Evolutionary conservation across 2,888 invertebrate species (phyloP).

Genomic region (Drosophila subsilvestris): DNA sequence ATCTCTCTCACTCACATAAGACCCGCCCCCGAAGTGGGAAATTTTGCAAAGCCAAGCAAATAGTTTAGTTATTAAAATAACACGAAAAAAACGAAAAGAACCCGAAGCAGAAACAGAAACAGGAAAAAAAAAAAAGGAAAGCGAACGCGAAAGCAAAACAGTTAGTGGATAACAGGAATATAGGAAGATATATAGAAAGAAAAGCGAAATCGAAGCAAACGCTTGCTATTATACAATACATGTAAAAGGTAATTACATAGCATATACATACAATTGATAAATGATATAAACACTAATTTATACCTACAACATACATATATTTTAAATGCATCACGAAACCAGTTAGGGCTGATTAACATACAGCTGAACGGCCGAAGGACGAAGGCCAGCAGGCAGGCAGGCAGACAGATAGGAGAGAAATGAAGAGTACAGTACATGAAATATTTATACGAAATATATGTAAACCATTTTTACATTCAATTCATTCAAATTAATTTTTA

Average conservation of each 20-base stretch:
- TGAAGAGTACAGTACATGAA: conserved; percentile 45
- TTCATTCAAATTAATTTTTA: conserved; percentile 76
- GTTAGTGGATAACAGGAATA: conserved; percentile 24
- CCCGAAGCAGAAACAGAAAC: neutral
- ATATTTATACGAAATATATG: conserved; percentile 54
- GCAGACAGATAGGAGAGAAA: conserved; percentile 3
- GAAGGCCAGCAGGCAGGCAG: conserved; percentile 4
- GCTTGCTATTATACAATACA: conserved; percentile 72
- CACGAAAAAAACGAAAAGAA: neutral
- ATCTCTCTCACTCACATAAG: conserved; percentile 12
- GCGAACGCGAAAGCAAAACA: conserved; percentile 28
- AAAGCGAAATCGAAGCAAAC: conserved; percentile 43
- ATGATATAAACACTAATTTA: conserved; percentile 62
- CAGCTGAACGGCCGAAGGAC: neutral
- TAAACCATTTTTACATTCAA: conserved; percentile 74
- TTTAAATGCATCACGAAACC: conserved; percentile 59
- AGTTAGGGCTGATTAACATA: neutral
- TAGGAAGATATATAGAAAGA: conserved; percentile 35
- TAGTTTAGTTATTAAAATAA: conserved; percentile 45
- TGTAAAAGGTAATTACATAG: conserved; percentile 75
- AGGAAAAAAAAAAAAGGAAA: conserved; percentile 21
- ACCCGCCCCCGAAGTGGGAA: conserved; percentile 12
- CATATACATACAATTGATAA: conserved; percentile 68
- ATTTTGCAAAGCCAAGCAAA: conserved; percentile 50
- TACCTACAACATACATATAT: conserved; percentile 47